A percentile compares a stretch with the other conserved stretches of the same genome.
These are phyloP conservation scores for Chaetoderma sp. DNA, from an alignment of 2,888 invertebrate genomes.

Conservation along the genomic window DNA sequence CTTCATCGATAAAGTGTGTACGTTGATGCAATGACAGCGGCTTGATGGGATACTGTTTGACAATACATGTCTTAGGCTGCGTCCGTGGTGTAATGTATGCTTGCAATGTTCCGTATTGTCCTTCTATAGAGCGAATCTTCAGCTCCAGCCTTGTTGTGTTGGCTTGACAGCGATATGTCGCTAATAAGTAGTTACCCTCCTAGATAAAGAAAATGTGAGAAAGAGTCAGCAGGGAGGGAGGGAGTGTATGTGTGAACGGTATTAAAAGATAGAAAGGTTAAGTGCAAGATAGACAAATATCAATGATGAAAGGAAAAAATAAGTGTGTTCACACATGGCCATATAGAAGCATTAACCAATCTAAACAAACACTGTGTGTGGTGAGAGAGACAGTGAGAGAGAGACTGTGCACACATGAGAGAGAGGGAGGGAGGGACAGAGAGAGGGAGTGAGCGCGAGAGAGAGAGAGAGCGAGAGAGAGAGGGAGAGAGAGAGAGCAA, in stretches of 20 bases:
- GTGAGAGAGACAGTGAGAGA: too few species aligned
- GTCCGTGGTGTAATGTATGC: conserved; percentile 83
- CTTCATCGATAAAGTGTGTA: conserved; percentile 76
- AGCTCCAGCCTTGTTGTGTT: conserved; percentile 91
- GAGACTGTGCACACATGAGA: too few species aligned
- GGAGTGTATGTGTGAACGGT: neutral
- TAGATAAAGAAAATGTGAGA: conserved; percentile 50
- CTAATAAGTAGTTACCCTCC: conserved; percentile 80
- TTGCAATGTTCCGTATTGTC: conserved; percentile 80
- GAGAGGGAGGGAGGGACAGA: too few species aligned
- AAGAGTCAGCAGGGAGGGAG: neutral
- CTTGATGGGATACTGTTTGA: conserved; percentile 78
- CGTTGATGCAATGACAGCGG: conserved; percentile 84
- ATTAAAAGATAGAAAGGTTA: too few species aligned
- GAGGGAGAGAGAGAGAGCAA: too few species aligned
- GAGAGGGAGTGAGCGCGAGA: too few species aligned
- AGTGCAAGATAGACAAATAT: too few species aligned
- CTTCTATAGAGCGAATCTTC: conserved; percentile 84
- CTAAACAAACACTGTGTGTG: too few species aligned
- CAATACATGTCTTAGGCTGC: conserved; percentile 84
- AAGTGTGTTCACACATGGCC: too few species aligned
- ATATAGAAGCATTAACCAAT: too few species aligned
- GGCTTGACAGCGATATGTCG: conserved; percentile 92
- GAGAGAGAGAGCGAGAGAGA: too few species aligned
- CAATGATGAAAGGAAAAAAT: too few species aligned